Base-by-base conservation (phyloP, 92 coral and sea anemone genomes). In the Siderastrea radians region DNA sequence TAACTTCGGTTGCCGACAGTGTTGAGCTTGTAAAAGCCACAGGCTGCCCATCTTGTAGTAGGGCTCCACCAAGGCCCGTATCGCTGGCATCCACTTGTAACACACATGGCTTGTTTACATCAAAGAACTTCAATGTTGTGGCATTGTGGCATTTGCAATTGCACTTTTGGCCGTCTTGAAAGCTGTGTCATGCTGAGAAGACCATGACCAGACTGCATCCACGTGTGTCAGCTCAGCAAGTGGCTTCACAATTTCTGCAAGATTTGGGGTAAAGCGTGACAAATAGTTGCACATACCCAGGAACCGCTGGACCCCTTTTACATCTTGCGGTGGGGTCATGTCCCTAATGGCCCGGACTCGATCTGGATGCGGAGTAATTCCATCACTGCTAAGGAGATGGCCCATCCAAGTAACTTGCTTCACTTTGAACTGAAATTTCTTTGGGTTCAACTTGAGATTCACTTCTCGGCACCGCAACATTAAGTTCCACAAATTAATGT, bases 71-170 rank as follows among this genome's bases (percentile, higher is more conserved):
- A 26, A 26, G 38, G 38, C 38, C 38, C 38, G 38, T 26, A 87
- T 19, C 73, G 7, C 76, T 60, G 65, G 88, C 84, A 66, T 88
- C 86, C 26, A 88, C 91, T 60, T 88, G 91, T 55, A 88, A 78
- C 50, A 81, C 87, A 66, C 84, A 82, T 58, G 82, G 74, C 15
- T 75, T 75, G 82, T 63, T 88, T 13, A 64, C 72, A 82, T 74
- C 82, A 82, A 73, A 88, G 52, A 72, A 74, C 55, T 82, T 73
- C 63, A 88, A 59, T 43, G 87, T 81, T 38, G 84, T 78, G 43
- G n/a, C n/a, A n/a, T n/a, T n/a, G n/a, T n/a, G n/a, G 83, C 92
- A 52, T 76, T 73, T 11, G 88, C 68, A 15, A 70, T 78, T 49
- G 83, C 46, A 17, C 69, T 16, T 60, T 83, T 76, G 89, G 88